Percentiles rank a stretch among this genome's conserved stretches.
Evolutionary conservation across 2,113 vertebrate species (phyloP).

Genomic region (Dasyurus viverrinus): DNA sequence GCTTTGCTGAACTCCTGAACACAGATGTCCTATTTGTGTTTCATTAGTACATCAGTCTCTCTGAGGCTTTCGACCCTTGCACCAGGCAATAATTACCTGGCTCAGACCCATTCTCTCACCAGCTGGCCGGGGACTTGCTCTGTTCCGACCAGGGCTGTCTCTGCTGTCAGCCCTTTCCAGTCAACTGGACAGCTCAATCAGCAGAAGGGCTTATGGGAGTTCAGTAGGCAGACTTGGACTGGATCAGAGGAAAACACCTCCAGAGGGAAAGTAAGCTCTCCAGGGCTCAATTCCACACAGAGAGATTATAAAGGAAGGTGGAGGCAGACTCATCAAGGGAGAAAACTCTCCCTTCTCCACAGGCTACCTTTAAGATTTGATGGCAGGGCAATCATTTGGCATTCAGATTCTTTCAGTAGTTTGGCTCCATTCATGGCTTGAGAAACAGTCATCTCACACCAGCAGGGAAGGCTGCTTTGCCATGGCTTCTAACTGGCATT

Average conservation of each 20-base stretch:
- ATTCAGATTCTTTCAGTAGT: constrained; percentile 46
- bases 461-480: neutral
- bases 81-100: constrained; percentile 90
- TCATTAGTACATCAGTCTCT: constrained; percentile 85
- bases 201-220: constrained; percentile 68
- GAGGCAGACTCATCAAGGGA: rapidly evolving
- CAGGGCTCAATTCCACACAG: neutral
- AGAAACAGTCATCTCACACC: neutral
- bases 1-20: constrained; percentile 87
- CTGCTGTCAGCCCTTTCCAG: constrained; percentile 88
- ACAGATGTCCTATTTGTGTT: constrained; percentile 91
- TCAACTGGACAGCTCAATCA: constrained; percentile 84
- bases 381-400: constrained; percentile 31
- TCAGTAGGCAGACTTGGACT: constrained; percentile 35
- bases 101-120: constrained; percentile 83
- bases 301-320: neutral
- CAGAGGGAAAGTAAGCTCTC: constrained; percentile 59
- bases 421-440: constrained; percentile 10
- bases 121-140: constrained; percentile 89
- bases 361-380: neutral
- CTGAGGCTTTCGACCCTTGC: constrained; percentile 86
- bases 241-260: constrained; percentile 44
- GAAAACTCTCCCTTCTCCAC: neutral
- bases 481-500: neutral
- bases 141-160: constrained; percentile 84